Base-by-base conservation (phyloP, 2,888 invertebrate genomes). In the Chydorus sphaericus region DNA sequence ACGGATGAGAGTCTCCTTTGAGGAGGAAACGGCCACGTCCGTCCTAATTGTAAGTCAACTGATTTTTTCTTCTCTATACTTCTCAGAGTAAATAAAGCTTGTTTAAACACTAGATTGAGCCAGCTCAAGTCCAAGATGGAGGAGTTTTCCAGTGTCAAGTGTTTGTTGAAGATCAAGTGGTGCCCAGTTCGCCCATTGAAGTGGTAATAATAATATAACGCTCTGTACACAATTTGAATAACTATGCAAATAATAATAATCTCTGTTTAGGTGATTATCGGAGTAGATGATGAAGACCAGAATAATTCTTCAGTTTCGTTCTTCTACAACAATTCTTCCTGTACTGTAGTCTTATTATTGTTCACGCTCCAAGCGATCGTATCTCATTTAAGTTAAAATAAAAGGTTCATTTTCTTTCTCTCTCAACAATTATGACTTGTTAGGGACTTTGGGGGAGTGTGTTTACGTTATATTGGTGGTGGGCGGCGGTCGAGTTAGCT, bases 101-200 rank as follows among this genome's bases (percentile, higher is more conserved):
- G 23, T 18, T 38, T 38, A 23, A 23, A 23, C 8, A 23, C 16
- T 26, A 52, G 52, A 52, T 52, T 36, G 52, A 52, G 16, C 33
- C 10, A 31, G 52, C 36, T 20, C 36, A 52, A n/a, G 31, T 52
- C 20, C 52, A 52, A 20, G 52, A 52, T 26, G 36, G 52, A 7
- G 52, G 52, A 18, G 20, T 36, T 10, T 52, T 33, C 36, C 52
- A 52, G 31, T 52, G 52, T 37, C 52, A 52, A 36, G 36, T 52
- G 5, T 20, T 20, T 8, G 23, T 23, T 16, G 8, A 30, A 33
- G 36, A 31, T 10, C 23, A 23, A 14, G 36, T 36, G 3, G 36
- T 36, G 26, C 26, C 52, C 36, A 52, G 52, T n/a, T 33, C 36
- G 7, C 52, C 52, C 3, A 52, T 52, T 37, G 52, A 52, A 36